phyloP scores from a whole-genome alignment of 2,113 vertebrate species.

The Trematomus loennbergii region DNA sequence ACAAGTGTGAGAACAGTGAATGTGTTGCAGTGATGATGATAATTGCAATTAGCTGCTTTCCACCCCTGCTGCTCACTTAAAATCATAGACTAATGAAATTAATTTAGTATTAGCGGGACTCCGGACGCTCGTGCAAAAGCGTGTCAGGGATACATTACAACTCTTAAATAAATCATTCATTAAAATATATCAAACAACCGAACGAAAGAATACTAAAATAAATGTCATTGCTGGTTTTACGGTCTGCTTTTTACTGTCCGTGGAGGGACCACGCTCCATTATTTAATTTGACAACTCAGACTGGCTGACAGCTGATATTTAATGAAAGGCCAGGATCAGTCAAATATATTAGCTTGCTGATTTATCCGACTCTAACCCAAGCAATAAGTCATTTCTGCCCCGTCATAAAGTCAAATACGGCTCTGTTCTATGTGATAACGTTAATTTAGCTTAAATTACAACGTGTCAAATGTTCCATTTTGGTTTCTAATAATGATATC shows the following conservation, averaged over 20 bases:
- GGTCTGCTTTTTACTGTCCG: conserved; percentile 29
- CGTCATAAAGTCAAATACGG: conserved; percentile 31
- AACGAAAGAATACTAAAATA: conserved; percentile 26
- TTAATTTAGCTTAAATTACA: conserved; percentile 41
- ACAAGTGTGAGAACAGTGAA: conserved; percentile 8
- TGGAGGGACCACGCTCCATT: conserved; percentile 6
- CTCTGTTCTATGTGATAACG: conserved; percentile 43
- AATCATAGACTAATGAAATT: conserved; percentile 30
- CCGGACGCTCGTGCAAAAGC: background rate
- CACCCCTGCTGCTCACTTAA: conserved; percentile 32
- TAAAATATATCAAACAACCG: conserved; percentile 14
- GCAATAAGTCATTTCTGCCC: conserved; percentile 34
- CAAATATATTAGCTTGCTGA: conserved; percentile 48
- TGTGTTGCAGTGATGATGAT: conserved; percentile 15
- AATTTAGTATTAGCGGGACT: conserved; percentile 27
- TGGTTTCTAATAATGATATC: conserved; percentile 37
- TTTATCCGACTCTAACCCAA: conserved; percentile 42
- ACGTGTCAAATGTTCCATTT: conserved; percentile 28
- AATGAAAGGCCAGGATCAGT: conserved; percentile 60
- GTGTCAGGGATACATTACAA: background rate
- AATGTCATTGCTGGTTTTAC: conserved; percentile 38
- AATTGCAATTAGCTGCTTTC: conserved; percentile 45
- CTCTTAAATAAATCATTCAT: conserved; percentile 18
- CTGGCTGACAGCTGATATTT: conserved; percentile 56
- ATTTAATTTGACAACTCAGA: conserved; percentile 34